Percentiles rank a stretch among this genome's conserved stretches.
These are phyloP conservation scores for Mareca penelope DNA, from an alignment of 2,797 vertebrate species.

Conservation along the genomic window DNA sequence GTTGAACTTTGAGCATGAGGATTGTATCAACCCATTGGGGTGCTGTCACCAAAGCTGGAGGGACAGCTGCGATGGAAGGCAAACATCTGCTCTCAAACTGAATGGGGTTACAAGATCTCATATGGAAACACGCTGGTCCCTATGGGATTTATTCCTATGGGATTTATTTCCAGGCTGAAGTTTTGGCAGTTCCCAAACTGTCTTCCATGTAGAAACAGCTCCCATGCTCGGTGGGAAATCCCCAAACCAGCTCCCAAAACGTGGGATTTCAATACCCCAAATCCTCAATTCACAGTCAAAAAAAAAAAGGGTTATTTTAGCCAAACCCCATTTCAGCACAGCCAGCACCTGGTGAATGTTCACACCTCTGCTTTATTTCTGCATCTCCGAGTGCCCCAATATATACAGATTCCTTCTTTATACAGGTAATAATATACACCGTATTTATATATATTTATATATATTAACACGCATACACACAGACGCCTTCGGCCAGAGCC, in stretches of 20 bases:
- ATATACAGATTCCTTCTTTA: conserved; percentile 78
- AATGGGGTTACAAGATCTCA: background rate
- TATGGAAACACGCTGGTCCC: background rate
- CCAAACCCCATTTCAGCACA: background rate
- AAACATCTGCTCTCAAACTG: background rate
- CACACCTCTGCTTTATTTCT: conserved; percentile 45
- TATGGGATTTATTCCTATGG: conserved; percentile 41
- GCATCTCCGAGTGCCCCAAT: conserved; percentile 61
- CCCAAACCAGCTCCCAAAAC: background rate
- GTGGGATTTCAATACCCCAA: background rate
- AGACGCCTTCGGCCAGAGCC: background rate
- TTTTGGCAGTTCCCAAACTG: background rate
- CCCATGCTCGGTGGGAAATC: background rate
- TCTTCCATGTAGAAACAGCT: background rate
- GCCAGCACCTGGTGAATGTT: background rate
- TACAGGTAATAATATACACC: conserved; percentile 72
- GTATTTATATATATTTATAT: conserved; percentile 63
- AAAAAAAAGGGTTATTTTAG: background rate
- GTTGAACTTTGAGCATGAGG: background rate
- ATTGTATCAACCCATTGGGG: background rate
- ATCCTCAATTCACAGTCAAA: background rate
- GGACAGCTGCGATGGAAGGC: background rate
- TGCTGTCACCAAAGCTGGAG: background rate
- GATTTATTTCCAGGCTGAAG: conserved; percentile 35
- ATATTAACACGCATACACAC: conserved; percentile 58